These are phyloP conservation scores for Teleopsis dalmanni DNA, from an alignment of 1,140 invertebrate species.

Conservation along the genomic window DNA sequence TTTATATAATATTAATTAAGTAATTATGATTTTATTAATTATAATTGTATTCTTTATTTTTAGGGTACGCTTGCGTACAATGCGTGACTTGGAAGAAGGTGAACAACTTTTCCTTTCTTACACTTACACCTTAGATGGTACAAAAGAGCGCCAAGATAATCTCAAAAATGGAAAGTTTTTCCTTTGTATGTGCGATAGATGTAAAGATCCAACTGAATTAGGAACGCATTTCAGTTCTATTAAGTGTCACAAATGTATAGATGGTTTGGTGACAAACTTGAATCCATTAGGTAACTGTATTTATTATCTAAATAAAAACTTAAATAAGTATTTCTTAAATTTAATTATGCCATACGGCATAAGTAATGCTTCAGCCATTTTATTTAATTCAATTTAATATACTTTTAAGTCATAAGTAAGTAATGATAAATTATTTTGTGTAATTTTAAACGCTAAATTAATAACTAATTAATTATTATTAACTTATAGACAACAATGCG, in stretches of 20 bases:
- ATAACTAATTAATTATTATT: neutral
- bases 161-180: constrained; percentile 71
- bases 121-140: constrained; percentile 68
- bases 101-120: constrained; percentile 64
- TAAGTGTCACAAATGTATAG: constrained; percentile 66
- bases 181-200: constrained; percentile 62
- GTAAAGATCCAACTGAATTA: constrained; percentile 66
- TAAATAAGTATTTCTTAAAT: neutral
- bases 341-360: no score
- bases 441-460: neutral
- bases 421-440: constrained; percentile 2
- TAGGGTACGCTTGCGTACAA: constrained; percentile 62
- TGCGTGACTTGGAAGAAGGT: constrained; percentile 55
- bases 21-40: neutral
- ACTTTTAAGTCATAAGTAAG: no score
- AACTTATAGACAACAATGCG: constrained; percentile 29
- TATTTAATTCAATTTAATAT: no score
- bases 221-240: constrained; percentile 67
- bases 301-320: neutral
- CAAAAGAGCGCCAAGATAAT: constrained; percentile 59
- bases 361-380: no score
- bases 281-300: constrained; percentile 56
- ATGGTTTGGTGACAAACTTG: constrained; percentile 57
- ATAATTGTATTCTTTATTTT: constrained; percentile 13
- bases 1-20: neutral